These are phyloP conservation scores for Anticlea derivata DNA, from an alignment of 2,888 invertebrate species.

Conservation along the genomic window DNA sequence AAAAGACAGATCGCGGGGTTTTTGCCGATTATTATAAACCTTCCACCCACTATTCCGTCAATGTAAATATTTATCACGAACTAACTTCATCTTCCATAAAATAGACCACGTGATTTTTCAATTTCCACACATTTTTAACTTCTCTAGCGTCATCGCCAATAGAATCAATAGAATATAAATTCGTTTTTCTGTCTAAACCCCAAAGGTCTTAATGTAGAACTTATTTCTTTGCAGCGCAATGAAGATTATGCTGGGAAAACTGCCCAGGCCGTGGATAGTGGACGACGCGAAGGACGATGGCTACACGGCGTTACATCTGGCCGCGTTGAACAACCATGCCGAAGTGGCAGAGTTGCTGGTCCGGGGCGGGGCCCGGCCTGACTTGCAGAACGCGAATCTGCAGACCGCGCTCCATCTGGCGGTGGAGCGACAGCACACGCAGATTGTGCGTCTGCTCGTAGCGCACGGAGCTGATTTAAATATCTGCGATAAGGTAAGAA, in stretches of 20 bases:
- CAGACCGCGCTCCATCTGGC: conserved; percentile 97
- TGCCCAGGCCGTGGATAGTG: conserved; percentile 98
- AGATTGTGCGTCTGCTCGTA: conserved; percentile 96
- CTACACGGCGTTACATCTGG: conserved; percentile 97
- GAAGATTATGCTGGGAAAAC: conserved; percentile 96
- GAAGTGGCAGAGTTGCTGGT: conserved; percentile 97
- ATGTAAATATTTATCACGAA: too few relatives aligned
- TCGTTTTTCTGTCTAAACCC: too few relatives aligned
- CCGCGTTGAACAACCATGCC: conserved; percentile 98
- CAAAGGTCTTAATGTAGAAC: too few relatives aligned
- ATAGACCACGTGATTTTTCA: too few relatives aligned
- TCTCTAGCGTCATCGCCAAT: too few relatives aligned
- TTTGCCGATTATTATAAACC: too few relatives aligned
- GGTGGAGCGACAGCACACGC: conserved; percentile 98
- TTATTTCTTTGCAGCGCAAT: conserved; percentile 90
- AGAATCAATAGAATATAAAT: too few relatives aligned
- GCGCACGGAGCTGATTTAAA: conserved; percentile 97
- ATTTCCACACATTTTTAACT: too few relatives aligned
- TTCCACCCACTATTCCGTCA: too few relatives aligned
- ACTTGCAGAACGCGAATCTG: conserved; percentile 97
- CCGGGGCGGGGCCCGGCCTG: conserved; percentile 96
- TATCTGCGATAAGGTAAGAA: conserved; percentile 96
- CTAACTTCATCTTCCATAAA: too few relatives aligned
- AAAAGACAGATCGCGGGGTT: too few relatives aligned
- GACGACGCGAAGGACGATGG: conserved; percentile 99